Conservation (phyloP, 2,113 vertebrate species). For the Oryctolagus cuniculus region DNA sequence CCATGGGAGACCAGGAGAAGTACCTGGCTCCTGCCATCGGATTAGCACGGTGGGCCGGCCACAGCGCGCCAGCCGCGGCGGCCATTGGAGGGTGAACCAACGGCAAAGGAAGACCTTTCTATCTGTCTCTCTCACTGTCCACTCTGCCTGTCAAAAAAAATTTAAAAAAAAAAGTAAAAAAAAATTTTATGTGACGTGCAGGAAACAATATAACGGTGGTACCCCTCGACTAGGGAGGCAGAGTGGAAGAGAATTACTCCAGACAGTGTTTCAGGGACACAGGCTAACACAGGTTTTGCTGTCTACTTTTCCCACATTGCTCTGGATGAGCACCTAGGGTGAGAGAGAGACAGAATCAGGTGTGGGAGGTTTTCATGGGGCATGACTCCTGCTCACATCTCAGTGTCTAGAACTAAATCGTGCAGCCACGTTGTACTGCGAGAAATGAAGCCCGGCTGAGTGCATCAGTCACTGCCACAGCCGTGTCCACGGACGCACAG, state of each 20-base stretch:
- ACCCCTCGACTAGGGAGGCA: not conserved
- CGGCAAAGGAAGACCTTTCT: no score
- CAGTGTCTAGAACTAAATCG: not conserved
- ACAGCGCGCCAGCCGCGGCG: no score
- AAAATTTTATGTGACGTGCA: not conserved
- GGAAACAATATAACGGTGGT: not conserved
- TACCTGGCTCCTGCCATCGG: no score
- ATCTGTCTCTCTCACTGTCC: no score
- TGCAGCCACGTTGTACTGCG: not conserved
- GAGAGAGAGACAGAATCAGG: not conserved
- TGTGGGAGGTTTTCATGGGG: not conserved
- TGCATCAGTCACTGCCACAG: not conserved
- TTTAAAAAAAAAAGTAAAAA: no score
- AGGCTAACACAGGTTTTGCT: not conserved
- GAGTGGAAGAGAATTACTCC: not conserved
- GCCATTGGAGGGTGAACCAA: no score
- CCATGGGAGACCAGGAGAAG: no score
- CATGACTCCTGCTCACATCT: not conserved
- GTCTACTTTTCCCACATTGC: not conserved
- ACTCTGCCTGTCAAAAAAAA: no score
- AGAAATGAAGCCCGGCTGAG: not conserved
- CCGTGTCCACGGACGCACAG: not conserved
- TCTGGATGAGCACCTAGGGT: not conserved
- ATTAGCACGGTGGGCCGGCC: no score
- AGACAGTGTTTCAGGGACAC: not conserved